A percentile compares a stretch with the other conserved stretches of the same genome.
These are phyloP conservation scores for Morphnarchus princeps DNA, from an alignment of 2,113 vertebrate species.

Conservation along the genomic window DNA sequence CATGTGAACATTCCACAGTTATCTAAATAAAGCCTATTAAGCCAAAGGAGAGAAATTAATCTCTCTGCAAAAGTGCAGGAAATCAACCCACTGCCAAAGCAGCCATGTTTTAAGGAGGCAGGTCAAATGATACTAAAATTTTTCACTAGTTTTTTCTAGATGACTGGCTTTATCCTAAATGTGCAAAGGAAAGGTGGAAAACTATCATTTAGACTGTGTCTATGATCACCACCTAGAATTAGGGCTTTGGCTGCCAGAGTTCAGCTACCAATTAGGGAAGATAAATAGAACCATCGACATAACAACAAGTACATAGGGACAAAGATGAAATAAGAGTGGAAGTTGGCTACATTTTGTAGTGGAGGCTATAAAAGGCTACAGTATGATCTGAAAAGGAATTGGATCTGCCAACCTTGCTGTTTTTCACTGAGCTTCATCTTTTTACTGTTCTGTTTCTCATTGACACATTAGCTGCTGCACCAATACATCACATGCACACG, in stretches of 20 bases:
- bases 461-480: conserved; percentile 50
- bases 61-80: neutral
- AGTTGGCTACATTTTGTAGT: conserved; percentile 25
- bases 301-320: conserved; percentile 33
- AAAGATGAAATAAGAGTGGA: conserved; percentile 26
- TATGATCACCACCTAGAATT: neutral
- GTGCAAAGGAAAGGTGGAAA: neutral
- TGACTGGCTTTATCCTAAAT: neutral
- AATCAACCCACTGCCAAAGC: neutral
- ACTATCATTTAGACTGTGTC: neutral
- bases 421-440: conserved; percentile 33
- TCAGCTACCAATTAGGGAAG: conserved; percentile 26
- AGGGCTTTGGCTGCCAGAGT: neutral
- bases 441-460: conserved; percentile 55
- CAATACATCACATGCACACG: conserved; percentile 53
- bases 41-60: neutral
- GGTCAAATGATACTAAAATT: neutral
- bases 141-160: neutral
- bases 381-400: conserved; percentile 21
- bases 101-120: neutral
- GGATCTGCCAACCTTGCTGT: conserved; percentile 38
- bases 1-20: neutral
- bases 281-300: conserved; percentile 4
- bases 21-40: neutral
- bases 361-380: conserved; percentile 52